These are phyloP conservation scores for Callorhinus ursinus DNA, from an alignment of 2,113 vertebrate species.

Conservation along the genomic window DNA sequence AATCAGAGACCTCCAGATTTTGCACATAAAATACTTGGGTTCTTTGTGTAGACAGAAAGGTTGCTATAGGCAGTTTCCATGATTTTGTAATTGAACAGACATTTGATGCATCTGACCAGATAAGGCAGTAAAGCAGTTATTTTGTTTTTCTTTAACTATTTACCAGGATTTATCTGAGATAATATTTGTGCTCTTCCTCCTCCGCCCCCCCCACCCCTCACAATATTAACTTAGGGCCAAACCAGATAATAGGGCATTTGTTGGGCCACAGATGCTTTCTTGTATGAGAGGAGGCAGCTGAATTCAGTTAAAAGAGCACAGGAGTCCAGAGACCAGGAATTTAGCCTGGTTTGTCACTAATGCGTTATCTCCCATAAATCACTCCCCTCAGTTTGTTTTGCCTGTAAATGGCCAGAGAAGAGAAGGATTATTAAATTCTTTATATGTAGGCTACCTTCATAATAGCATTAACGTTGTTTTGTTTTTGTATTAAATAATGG, in stretches of 20 bases:
- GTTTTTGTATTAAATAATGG: neutral
- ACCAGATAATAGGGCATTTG: neutral
- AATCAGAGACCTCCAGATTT: neutral
- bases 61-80: neutral
- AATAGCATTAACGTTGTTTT: neutral
- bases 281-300: neutral
- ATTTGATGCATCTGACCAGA: neutral
- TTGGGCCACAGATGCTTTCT: neutral
- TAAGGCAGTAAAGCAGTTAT: neutral
- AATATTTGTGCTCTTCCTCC: neutral
- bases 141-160: constrained; percentile 5
- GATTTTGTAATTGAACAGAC: neutral
- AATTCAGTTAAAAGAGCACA: neutral
- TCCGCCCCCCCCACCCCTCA: neutral
- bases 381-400: neutral
- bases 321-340: neutral
- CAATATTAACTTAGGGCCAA: neutral
- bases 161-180: neutral
- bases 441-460: neutral
- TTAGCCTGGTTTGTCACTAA: neutral
- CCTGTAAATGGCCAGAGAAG: neutral
- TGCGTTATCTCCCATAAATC: neutral
- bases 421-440: neutral
- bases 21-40: neutral
- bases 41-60: neutral